Evolutionary conservation across 2,113 vertebrate genomes (phyloP).

Genomic region (Corythornis madagascariensis): DNA sequence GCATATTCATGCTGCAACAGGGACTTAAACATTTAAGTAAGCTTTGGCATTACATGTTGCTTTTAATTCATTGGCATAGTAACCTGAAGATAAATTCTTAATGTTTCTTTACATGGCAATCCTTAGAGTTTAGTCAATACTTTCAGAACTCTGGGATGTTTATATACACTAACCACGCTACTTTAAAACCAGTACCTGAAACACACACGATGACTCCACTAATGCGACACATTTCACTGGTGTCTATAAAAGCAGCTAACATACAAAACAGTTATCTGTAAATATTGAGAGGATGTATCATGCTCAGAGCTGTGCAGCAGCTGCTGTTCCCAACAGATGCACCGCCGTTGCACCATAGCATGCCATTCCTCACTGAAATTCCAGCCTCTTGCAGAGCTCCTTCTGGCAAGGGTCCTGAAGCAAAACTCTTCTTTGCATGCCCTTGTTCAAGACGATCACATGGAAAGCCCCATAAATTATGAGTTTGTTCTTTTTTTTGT

Average conservation of each 20-base stretch:
- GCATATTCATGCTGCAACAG: neutral
- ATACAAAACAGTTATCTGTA: neutral
- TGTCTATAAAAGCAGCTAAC: neutral
- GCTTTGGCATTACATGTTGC: neutral
- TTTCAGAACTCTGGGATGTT: neutral
- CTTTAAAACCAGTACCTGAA: neutral
- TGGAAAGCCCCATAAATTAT: neutral
- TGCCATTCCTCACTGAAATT: constrained; percentile 59
- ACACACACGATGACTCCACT: neutral
- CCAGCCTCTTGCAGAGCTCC: constrained; percentile 31
- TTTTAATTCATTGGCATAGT: neutral
- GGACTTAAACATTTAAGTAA: neutral
- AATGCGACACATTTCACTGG: neutral
- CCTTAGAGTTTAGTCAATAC: neutral
- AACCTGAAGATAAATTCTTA: constrained; percentile 6
- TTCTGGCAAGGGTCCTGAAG: constrained; percentile 41
- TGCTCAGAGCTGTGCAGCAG: constrained; percentile 28
- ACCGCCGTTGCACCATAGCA: fast-evolving
- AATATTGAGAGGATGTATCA: neutral
- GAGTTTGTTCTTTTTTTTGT: neutral
- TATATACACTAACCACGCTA: neutral
- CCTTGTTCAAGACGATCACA: neutral
- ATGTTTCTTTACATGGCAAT: neutral
- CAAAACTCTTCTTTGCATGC: constrained; percentile 19
- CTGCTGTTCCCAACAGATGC: constrained; percentile 62